These are phyloP conservation scores for Drosophila carrolli DNA, from an alignment of 1,140 invertebrate species.

Conservation along the genomic window DNA sequence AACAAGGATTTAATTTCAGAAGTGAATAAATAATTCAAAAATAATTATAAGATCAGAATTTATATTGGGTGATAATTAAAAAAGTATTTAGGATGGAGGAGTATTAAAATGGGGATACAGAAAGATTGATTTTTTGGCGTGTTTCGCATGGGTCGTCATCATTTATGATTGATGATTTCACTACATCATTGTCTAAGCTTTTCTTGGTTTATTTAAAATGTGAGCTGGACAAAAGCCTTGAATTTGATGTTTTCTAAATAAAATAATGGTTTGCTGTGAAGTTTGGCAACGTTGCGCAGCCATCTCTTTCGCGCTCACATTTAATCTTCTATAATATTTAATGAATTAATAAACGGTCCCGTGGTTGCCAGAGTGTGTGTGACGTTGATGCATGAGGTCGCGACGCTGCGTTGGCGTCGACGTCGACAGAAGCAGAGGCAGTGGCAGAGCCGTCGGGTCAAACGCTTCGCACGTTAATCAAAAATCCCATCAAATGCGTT, in stretches of 20 bases:
- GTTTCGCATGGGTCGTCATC: background rate
- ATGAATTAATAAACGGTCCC: slow-evolving; percentile 67
- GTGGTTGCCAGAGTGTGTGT: slow-evolving; percentile 22
- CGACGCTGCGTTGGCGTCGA: slow-evolving; percentile 5
- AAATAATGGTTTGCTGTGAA: slow-evolving; percentile 38
- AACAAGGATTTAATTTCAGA: background rate
- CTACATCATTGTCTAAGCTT: slow-evolving; percentile 18
- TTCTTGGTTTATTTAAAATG: background rate
- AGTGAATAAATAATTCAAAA: background rate
- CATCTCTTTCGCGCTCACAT: slow-evolving; percentile 3
- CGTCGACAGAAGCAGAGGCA: slow-evolving; percentile 13
- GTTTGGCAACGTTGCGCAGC: slow-evolving; percentile 54
- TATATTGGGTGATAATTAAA: too few species aligned
- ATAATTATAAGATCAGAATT: too few species aligned
- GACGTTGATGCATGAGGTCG: slow-evolving; percentile 9
- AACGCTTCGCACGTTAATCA: slow-evolving; percentile 71
- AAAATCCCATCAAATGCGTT: slow-evolving; percentile 41
- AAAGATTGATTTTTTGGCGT: background rate
- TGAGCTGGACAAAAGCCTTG: slow-evolving; percentile 20
- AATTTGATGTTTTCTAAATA: slow-evolving; percentile 47
- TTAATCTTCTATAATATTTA: slow-evolving; percentile 68
- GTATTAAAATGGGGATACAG: too few species aligned
- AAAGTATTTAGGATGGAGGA: too few species aligned
- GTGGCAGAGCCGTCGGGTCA: slow-evolving; percentile 37
- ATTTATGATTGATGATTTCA: slow-evolving; percentile 36